Conservation (phyloP, 2,888 invertebrate genomes). For the Strigamia maritima region DNA sequence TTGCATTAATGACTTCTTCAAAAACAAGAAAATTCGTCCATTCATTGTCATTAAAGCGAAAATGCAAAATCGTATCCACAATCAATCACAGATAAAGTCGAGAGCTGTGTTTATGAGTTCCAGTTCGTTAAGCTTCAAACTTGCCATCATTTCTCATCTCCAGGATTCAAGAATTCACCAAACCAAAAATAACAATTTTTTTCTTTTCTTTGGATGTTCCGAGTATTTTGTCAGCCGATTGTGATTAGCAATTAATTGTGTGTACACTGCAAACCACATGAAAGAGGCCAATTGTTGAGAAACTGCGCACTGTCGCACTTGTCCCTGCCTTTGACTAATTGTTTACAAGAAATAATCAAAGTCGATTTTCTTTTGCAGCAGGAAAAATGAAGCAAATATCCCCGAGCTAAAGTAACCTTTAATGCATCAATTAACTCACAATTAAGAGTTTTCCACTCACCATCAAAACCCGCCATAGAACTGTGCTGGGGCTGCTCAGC, state of each 20-base stretch:
- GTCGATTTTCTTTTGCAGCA: not conserved
- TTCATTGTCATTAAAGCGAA: slow-evolving; percentile 4
- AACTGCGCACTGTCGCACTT: not conserved
- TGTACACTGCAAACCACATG: not conserved
- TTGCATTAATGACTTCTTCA: not conserved
- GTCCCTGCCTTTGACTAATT: too few relatives aligned
- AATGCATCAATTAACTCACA: not conserved
- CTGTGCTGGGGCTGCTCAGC: too few relatives aligned
- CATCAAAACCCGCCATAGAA: too few relatives aligned
- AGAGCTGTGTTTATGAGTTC: not conserved
- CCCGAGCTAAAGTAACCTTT: not conserved
- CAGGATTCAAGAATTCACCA: too few relatives aligned
- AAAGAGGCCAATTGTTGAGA: not conserved
- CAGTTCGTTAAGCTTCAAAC: not conserved
- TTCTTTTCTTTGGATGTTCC: not conserved
- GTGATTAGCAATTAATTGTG: not conserved
- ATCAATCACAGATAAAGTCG: not conserved
- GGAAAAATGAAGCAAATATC: not conserved
- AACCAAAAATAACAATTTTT: too few relatives aligned
- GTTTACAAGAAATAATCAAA: not conserved
- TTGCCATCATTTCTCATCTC: not conserved
- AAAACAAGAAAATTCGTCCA: not conserved
- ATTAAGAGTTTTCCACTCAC: not conserved
- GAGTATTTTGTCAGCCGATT: not conserved
- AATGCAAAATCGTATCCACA: not conserved